phyloP scores from a whole-genome alignment of 2,797 vertebrate genomes.

The Propithecus deckenii region DNA sequence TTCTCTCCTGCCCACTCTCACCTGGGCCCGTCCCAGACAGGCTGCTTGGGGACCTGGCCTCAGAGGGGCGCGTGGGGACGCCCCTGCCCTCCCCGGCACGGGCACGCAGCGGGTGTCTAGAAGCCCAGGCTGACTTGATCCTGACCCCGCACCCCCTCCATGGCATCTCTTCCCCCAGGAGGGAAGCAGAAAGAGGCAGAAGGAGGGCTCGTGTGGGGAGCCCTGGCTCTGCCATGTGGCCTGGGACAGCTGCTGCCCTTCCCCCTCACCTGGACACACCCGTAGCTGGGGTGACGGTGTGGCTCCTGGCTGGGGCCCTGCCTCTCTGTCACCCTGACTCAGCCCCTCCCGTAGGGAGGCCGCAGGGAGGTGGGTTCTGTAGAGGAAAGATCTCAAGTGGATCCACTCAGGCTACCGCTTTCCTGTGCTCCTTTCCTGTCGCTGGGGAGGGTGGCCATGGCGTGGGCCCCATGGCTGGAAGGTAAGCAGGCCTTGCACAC shows the following conservation, averaged over 20 bases:
- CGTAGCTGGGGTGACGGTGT: not conserved
- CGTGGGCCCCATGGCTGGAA: accelerated
- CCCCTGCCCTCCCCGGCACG: not conserved
- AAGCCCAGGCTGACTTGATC: not conserved
- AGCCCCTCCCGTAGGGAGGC: not conserved
- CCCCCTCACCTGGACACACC: not conserved
- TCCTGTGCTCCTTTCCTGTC: too few relatives aligned
- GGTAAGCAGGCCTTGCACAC: not conserved
- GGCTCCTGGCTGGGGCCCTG: not conserved
- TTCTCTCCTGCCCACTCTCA: not conserved
- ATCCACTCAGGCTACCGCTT: too few relatives aligned
- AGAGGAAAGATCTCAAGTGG: not conserved
- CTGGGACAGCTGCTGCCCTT: too few relatives aligned
- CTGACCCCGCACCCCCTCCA: not conserved
- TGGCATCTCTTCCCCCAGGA: not conserved
- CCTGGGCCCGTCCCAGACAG: not conserved
- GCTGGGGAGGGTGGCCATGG: not conserved
- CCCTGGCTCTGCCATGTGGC: too few relatives aligned
- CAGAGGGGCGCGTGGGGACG: not conserved
- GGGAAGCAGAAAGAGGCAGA: not conserved
- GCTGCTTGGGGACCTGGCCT: not conserved
- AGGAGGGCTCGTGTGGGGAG: not conserved
- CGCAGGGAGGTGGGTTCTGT: not conserved
- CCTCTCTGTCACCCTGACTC: accelerated
- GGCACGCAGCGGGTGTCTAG: not conserved